These are phyloP conservation scores for Caenorhabditis latens DNA, from an alignment of 1,140 invertebrate species.

Conservation along the genomic window DNA sequence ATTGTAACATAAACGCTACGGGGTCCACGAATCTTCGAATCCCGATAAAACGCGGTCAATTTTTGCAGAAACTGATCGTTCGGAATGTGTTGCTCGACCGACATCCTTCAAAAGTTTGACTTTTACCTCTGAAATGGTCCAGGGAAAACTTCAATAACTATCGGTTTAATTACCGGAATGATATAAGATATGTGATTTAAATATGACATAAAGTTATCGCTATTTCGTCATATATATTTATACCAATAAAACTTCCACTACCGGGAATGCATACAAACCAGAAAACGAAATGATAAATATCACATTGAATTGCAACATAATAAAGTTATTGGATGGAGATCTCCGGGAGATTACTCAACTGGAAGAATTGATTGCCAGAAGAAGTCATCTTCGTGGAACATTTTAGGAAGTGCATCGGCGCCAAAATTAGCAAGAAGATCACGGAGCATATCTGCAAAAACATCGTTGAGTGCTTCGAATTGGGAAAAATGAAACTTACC, in stretches of 20 bases:
- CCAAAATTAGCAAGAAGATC: not conserved
- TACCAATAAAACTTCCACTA: too few species aligned
- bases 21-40: conserved; percentile 52
- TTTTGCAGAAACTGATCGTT: conserved; percentile 58
- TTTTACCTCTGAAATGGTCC: not conserved
- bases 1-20: conserved; percentile 57
- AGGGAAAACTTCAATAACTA: not conserved
- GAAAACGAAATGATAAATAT: not conserved
- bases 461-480: not conserved
- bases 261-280: not conserved
- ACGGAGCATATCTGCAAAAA: conserved; percentile 6
- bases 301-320: not conserved
- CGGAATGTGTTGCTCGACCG: conserved; percentile 43
- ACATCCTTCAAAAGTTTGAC: not conserved
- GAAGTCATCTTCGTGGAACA: not conserved
- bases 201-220: too few species aligned
- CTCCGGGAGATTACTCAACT: not conserved
- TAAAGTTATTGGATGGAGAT: not conserved
- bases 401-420: not conserved
- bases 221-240: too few species aligned
- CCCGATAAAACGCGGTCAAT: conserved; percentile 52
- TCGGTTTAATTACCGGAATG: too few species aligned
- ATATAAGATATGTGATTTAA: too few species aligned
- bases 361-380: conserved; percentile 21
- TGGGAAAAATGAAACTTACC: not conserved